Evolutionary conservation across 2,113 vertebrate genomes (phyloP).

Genomic region (Arothron firmamentum): DNA sequence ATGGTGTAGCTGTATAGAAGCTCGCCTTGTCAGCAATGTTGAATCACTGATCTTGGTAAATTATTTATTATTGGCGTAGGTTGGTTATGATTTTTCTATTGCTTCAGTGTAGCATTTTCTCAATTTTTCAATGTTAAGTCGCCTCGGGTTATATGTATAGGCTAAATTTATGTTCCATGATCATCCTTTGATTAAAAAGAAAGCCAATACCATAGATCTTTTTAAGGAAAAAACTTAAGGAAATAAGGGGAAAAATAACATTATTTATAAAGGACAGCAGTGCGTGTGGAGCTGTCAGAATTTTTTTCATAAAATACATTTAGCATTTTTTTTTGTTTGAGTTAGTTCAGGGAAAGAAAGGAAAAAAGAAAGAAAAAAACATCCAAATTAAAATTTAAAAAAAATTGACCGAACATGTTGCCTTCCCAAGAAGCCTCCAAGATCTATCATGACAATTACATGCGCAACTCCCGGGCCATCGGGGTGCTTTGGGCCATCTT

Average conservation of each 20-base stretch:
- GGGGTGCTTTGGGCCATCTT: slow-evolving; percentile 97
- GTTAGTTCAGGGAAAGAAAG: background rate
- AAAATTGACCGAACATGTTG: slow-evolving; percentile 78
- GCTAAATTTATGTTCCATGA: slow-evolving; percentile 23
- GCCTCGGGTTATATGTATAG: slow-evolving; percentile 26
- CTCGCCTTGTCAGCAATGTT: slow-evolving; percentile 58
- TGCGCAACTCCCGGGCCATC: slow-evolving; percentile 90
- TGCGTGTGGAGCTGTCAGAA: slow-evolving; percentile 14
- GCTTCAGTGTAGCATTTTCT: slow-evolving; percentile 55
- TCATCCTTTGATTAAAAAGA: slow-evolving; percentile 25
- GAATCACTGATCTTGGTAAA: slow-evolving; percentile 63
- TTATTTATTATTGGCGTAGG: slow-evolving; percentile 57
- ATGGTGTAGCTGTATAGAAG: slow-evolving; percentile 43
- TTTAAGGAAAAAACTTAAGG: slow-evolving; percentile 12
- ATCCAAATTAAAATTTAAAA: background rate
- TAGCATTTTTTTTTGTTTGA: slow-evolving; percentile 2
- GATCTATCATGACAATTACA: slow-evolving; percentile 94
- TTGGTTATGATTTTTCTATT: slow-evolving; percentile 48
- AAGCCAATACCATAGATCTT: slow-evolving; percentile 17
- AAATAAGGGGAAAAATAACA: background rate
- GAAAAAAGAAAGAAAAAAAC: background rate
- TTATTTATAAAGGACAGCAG: background rate
- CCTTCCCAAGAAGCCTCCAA: slow-evolving; percentile 95
- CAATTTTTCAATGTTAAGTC: slow-evolving; percentile 26
- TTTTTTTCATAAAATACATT: background rate